phyloP scores from a whole-genome alignment of 92 coral and sea anemone species.

The Bergia sp. region DNA sequence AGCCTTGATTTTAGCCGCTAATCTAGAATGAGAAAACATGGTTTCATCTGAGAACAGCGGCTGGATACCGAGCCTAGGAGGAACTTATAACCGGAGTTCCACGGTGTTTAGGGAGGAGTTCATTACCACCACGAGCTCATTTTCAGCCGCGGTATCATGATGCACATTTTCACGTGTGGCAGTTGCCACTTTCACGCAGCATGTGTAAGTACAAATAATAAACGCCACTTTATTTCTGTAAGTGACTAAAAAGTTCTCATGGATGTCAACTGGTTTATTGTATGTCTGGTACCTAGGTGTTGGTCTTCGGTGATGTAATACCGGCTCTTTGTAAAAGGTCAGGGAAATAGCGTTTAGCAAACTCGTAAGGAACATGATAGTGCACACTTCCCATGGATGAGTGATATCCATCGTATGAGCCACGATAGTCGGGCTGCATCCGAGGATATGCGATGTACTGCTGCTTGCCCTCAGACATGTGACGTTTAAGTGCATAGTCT shows the following conservation, averaged over 20 bases:
- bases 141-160: too few relatives aligned
- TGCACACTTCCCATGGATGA: neutral
- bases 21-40: too few relatives aligned
- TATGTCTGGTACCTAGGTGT: neutral
- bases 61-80: too few relatives aligned
- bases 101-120: too few relatives aligned
- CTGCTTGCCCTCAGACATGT: neutral
- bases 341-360: neutral
- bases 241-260: neutral
- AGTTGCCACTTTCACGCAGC: neutral
- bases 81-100: too few relatives aligned
- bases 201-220: neutral
- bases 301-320: neutral
- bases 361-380: slow-evolving; percentile 6
- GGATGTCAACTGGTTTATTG: neutral
- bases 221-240: neutral
- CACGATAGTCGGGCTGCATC: neutral
- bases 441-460: neutral
- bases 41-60: too few relatives aligned
- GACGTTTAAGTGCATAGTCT: slow-evolving; percentile 1
- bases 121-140: too few relatives aligned
- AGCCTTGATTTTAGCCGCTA: too few relatives aligned
- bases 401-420: neutral
- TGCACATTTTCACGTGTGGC: neutral
- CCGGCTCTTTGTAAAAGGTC: neutral